Evolutionary conservation across 2,888 invertebrate genomes (phyloP), one percentile per base, ranked within the genome.

Genomic region (Andrena praecox): DNA sequence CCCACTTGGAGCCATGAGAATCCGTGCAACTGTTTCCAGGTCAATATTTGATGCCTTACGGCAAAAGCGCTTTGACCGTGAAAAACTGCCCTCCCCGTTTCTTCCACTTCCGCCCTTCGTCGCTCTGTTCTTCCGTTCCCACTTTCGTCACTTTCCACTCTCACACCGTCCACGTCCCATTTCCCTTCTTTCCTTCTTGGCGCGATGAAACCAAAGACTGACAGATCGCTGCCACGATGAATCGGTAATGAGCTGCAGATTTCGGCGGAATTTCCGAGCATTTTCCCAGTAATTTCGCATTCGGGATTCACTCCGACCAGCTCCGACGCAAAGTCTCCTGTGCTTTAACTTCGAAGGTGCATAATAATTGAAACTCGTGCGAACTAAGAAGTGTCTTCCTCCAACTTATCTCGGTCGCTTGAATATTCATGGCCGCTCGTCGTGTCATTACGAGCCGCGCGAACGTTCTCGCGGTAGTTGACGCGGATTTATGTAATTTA

Each of bases 21-120:
- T 88, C 79, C 64, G 85, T 72, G 74, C 89, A 86, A 88, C 82
- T 87, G 87, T 86, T 85, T 86, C 84, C 85, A 67, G 80, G 81
- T 83, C 83, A 86, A 87, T 88, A 88, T 88, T 88, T 80, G 78
- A 84, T 88, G 82, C 60, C 74, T 68, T 52, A 42, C 63, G 42
- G 48, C 63, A 48, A 59, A 50, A 50, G 27, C 78, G 48, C 62
- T 35, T 50, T 70, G 68, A 70, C 79, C 66, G 68, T 82, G 66
- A 70, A 70, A 83, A 73, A 72, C 62, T 56, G 20, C 5, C 54
- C 54, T 42, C 52, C 54, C 27, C 20, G 16, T 42, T 42, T 60
- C 54, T 33, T 50, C 12, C 5, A 52, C 52, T 4, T 59, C 20
- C 42, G 12, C 4, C 42, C 1, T 5, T n/a, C 50, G 31, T 67